Conservation (phyloP, 2,888 invertebrate species). For the Entomobrya proxima region DNA sequence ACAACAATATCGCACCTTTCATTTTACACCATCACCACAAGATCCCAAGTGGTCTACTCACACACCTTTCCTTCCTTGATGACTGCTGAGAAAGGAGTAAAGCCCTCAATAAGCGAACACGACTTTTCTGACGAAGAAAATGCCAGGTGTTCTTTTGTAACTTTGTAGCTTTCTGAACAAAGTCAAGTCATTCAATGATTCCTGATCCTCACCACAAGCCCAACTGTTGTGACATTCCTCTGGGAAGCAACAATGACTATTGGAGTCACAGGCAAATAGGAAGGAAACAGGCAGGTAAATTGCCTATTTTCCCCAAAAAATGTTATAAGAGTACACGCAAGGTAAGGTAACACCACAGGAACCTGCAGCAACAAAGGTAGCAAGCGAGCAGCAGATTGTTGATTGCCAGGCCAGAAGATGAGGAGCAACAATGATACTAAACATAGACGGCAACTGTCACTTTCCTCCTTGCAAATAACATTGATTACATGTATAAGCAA, state of each 20-base stretch:
- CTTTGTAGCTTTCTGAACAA: not conserved
- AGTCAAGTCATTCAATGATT: not conserved
- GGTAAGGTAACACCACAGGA: not conserved
- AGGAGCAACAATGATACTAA: slow-evolving; percentile 46
- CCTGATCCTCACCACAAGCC: slow-evolving; percentile 7
- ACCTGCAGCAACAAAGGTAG: not conserved
- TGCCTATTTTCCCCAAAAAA: not conserved
- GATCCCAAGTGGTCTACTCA: not conserved
- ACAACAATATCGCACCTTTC: not conserved
- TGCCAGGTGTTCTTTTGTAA: slow-evolving; percentile 54
- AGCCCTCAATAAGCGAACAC: slow-evolving; percentile 8
- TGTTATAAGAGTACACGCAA: not conserved
- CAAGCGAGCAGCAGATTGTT: not conserved
- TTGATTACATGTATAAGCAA: not conserved
- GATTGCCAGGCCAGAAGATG: slow-evolving; percentile 6
- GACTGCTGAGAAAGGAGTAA: slow-evolving; percentile 39
- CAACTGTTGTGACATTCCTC: slow-evolving; percentile 62
- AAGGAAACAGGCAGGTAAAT: not conserved
- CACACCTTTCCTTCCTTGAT: not conserved
- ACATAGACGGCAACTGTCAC: slow-evolving; percentile 47
- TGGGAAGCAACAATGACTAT: slow-evolving; percentile 7
- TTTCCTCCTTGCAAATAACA: slow-evolving; percentile 50
- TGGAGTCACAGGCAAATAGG: not conserved
- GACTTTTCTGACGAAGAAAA: not conserved
- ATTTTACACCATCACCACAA: too few species aligned